Evolutionary conservation across 1,140 invertebrate genomes (phyloP), one percentile per base, ranked within the genome.

Genomic region (Drosophila prosaltans): DNA sequence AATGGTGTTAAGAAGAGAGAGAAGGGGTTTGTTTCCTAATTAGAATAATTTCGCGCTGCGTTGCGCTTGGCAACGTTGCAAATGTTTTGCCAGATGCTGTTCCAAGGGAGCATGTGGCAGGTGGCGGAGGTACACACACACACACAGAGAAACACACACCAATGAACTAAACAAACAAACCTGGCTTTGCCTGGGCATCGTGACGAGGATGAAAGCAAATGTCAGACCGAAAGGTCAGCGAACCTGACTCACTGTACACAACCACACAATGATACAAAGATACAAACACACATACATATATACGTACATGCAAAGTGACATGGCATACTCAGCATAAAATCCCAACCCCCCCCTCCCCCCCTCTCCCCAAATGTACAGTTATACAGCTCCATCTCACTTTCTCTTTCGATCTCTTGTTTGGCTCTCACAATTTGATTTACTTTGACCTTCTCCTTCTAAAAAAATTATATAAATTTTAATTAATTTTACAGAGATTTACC

Each of bases 1-100:
- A 77, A 70, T 63, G 66, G 73, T 70, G 72, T 36, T 59, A n/a
- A 21, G 39, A 21, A 57, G 64, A 6, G 11, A 26, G 21, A 40
- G 51, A 26, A 40, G 24, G 57, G 39, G 16, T 59, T 26, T 54
- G 57, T 7, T 71, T 62, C 70, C 83, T 86, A 86, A 86, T 86
- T 86, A 86, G 83, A 86, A 86, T 86, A 86, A 86, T 86, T 86
- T 88, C 72, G 72, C 83, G 83, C 83, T 86, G 76, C 80, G 73
- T 70, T 86, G 83, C 83, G 83, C 79, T 66, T 64, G 79, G 62
- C 66, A 72, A 66, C 65, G 48, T 61, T 74, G 69, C 54, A 86
- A 78, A 83, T 81, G 76, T 78, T 72, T 41, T 65, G 68, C 68
- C 83, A 81, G 72, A 83, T 88, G 80, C 66, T 55, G 72, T 24